Evolutionary conservation across 1,140 invertebrate genomes (phyloP), one percentile per base, ranked within the genome.

Genomic region (Zelostemma sp.): DNA sequence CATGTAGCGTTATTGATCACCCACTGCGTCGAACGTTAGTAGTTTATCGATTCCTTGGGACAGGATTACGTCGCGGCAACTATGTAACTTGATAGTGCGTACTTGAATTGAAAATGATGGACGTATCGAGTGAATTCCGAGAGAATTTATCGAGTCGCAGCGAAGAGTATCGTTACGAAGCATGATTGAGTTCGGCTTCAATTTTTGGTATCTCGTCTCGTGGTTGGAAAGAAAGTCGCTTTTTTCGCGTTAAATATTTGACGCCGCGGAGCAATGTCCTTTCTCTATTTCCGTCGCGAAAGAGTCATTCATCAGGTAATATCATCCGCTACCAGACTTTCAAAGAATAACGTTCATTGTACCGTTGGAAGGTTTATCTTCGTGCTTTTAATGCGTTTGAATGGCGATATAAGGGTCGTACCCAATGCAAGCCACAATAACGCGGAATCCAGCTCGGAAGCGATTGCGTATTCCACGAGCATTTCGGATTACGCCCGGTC

Each of bases 391-490:
- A 73, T 71, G 66, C 67, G 61, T 51, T 25, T 62, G 71, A 73
- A 73, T 68, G 47, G 57, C 67, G 53, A 75, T 64, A 68, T 68
- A 72, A 72, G 61, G 28, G 50, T 43, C 35, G 66, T 65, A 51
- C 16, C 28, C 14, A 16, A 16, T 47, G 56, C 49, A 40, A n/a
- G 15, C 59, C 60, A 61, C 53, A 75, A 71, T 71, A 74, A 69
- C 50, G 61, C 38, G 46, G 43, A 57, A 62, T 69, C 72, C 62
- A 60, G 64, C 69, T 60, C 48, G 65, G 54, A 60, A 72, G 51
- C 28, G 56, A 70, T 75, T 76, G 69, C 69, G 76, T 78, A 79
- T 79, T 79, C 76, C 50, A 55, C 46, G 41, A 68, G 74, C 71
- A 70, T 76, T 68, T 55, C 51, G 71, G 76, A 75, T 79, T 74